phyloP scores from a whole-genome alignment of 1,140 invertebrate species.

The Orius insidiosus region DNA sequence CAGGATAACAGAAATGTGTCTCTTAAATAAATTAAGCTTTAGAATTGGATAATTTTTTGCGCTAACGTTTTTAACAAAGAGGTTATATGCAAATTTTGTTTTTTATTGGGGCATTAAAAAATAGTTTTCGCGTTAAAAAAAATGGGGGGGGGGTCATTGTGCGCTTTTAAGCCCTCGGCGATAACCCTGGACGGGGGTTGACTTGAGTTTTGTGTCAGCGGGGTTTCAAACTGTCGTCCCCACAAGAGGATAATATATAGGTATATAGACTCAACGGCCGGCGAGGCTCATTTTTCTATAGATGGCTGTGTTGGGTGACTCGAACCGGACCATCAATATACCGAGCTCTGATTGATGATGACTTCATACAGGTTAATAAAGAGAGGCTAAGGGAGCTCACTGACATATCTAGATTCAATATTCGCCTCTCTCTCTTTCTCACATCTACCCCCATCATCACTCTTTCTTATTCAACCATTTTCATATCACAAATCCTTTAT shows the following conservation, averaged over 20 bases:
- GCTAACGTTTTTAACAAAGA: background rate
- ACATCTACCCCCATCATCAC: too few species aligned
- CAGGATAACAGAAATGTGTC: too few species aligned
- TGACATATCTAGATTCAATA: conserved; percentile 10
- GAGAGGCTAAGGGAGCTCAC: background rate
- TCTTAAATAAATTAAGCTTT: too few species aligned
- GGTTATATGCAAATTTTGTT: background rate
- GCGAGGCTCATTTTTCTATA: conserved; percentile 7
- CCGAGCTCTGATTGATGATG: conserved; percentile 5
- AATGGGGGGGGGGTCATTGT: too few species aligned
- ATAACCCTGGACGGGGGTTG: too few species aligned
- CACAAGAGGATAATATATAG: conserved; percentile 7
- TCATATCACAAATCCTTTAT: too few species aligned
- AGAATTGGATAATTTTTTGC: background rate
- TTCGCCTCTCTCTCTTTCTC: background rate
- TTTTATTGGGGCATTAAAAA: too few species aligned
- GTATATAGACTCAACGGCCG: background rate
- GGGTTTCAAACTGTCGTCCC: conserved; percentile 6
- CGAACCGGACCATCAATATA: conserved; percentile 9
- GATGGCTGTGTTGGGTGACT: conserved; percentile 2
- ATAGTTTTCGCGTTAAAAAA: too few species aligned
- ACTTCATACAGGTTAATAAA: conserved; percentile 9
- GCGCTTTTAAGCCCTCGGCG: background rate
- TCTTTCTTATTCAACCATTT: too few species aligned
- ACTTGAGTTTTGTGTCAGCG: background rate